Evolutionary conservation across 2,888 invertebrate genomes (phyloP).

Genomic region (Lycia hirtaria): DNA sequence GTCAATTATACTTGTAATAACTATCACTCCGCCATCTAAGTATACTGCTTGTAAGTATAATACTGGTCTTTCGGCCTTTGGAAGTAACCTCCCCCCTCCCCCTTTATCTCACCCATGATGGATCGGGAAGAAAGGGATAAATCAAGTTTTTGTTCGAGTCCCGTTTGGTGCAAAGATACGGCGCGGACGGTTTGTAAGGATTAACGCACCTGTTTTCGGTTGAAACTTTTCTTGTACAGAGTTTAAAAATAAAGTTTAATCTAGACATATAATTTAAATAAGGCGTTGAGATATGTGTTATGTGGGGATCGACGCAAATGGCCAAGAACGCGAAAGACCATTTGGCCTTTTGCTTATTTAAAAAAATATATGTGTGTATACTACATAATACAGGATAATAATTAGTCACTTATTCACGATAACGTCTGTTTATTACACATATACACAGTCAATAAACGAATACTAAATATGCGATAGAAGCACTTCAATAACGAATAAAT

Average conservation of each 20-base stretch:
- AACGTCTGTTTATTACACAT: no score
- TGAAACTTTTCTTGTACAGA: background rate
- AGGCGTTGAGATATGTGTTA: no score
- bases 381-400: no score
- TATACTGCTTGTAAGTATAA: slow-evolving; percentile 6
- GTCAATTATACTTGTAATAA: background rate
- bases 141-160: slow-evolving; percentile 67
- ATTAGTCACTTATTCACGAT: no score
- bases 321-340: no score
- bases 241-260: background rate
- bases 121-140: slow-evolving; percentile 70
- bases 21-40: slow-evolving; percentile 1
- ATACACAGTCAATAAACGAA: no score
- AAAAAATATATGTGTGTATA: no score
- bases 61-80: background rate
- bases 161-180: slow-evolving; percentile 48
- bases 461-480: no score
- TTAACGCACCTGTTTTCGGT: slow-evolving; percentile 30
- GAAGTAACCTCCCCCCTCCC: slow-evolving; percentile 21
- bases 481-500: no score
- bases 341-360: no score
- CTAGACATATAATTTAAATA: no score
- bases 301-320: no score
- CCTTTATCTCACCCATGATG: slow-evolving; percentile 71
- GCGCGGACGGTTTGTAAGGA: slow-evolving; percentile 26